A percentile compares a stretch with the other conserved stretches of the same genome.
These are phyloP conservation scores for Argya squamiceps DNA, from an alignment of 2,797 vertebrate species.

Conservation along the genomic window DNA sequence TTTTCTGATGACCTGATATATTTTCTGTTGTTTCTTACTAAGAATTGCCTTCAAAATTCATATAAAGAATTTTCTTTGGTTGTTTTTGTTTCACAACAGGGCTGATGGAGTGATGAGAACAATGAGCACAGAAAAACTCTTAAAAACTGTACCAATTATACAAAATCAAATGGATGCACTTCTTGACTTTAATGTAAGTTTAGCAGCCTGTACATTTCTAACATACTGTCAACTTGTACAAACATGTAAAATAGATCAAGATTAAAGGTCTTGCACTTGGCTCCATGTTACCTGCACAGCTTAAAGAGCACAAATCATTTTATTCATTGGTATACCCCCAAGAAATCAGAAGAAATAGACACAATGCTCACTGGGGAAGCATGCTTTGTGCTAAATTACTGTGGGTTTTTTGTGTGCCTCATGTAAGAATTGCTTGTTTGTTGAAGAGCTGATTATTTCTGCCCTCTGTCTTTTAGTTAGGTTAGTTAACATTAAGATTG, in stretches of 20 bases:
- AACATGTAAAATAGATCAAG: not conserved
- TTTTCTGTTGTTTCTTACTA: not conserved
- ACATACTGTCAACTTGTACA: accelerated
- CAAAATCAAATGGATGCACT: conserved; percentile 99
- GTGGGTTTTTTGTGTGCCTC: not conserved
- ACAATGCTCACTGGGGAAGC: not conserved
- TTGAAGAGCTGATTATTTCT: not conserved
- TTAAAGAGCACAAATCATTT: not conserved
- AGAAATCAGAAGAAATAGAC: not conserved
- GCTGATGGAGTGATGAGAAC: conserved; percentile 98
- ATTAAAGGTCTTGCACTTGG: not conserved
- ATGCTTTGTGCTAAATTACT: not conserved
- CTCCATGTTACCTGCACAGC: not conserved
- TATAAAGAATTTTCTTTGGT: not conserved
- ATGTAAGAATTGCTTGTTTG: not conserved
- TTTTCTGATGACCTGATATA: not conserved
- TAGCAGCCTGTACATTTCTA: not conserved
- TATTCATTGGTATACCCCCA: not conserved
- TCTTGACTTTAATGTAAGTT: conserved; percentile 93
- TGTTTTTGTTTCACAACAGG: conserved; percentile 67
- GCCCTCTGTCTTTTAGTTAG: not conserved
- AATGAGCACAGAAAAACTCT: conserved; percentile 98
- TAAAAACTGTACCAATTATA: conserved; percentile 94
- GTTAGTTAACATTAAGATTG: not conserved
- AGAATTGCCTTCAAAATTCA: not conserved